Conservation (phyloP, 2,797 vertebrate genomes). For the Epinephelus malabaricus region DNA sequence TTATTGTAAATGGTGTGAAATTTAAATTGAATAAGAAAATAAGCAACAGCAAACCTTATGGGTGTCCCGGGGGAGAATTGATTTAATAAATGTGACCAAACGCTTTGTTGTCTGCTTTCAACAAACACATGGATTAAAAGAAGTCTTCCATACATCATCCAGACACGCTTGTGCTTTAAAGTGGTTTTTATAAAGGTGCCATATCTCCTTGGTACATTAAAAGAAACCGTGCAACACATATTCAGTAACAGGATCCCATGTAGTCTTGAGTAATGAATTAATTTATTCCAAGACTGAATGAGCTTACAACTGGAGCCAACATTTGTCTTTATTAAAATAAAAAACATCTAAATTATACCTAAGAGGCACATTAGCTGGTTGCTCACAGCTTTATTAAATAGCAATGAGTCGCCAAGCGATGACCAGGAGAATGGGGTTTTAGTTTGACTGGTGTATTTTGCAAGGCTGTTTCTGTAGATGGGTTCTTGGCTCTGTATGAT, state of each 20-base stretch:
- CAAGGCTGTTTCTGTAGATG: constrained; percentile 2
- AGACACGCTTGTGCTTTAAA: constrained; percentile 58
- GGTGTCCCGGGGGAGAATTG: constrained; percentile 57
- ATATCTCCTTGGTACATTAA: constrained; percentile 67
- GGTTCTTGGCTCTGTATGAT: background rate
- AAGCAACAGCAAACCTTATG: constrained; percentile 64
- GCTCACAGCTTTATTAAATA: constrained; percentile 62
- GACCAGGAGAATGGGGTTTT: constrained; percentile 29
- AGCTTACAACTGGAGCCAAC: constrained; percentile 58
- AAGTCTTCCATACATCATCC: constrained; percentile 63
- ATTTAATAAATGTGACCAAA: constrained; percentile 71
- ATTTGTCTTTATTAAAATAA: constrained; percentile 76
- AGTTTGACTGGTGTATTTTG: constrained; percentile 23
- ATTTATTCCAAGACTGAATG: constrained; percentile 66
- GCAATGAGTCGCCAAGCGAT: constrained; percentile 46
- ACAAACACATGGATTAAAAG: constrained; percentile 71
- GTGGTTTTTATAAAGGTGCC: constrained; percentile 56
- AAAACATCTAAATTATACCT: constrained; percentile 44
- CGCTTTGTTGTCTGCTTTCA: constrained; percentile 69
- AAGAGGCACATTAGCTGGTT: constrained; percentile 49
- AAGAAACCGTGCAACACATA: constrained; percentile 52
- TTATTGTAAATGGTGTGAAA: constrained; percentile 75
- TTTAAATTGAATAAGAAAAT: constrained; percentile 73
- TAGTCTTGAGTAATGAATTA: constrained; percentile 61
- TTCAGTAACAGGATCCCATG: constrained; percentile 67